Percentiles rank a stretch among this genome's conserved stretches.
These are phyloP conservation scores for Cybosia mesomella DNA, from an alignment of 2,888 invertebrate species.

Conservation along the genomic window DNA sequence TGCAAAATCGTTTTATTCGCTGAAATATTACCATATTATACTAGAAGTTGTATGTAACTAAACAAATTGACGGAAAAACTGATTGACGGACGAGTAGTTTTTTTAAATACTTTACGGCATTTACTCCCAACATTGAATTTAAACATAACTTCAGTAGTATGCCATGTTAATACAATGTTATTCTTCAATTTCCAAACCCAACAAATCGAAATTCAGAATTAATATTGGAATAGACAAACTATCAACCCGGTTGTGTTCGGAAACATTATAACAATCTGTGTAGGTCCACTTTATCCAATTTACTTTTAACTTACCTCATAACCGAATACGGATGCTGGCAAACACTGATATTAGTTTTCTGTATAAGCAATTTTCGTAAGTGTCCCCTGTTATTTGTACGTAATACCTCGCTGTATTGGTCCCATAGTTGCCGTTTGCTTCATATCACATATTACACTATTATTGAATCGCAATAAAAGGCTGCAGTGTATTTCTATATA, in stretches of 20 bases:
- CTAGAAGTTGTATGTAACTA: background rate
- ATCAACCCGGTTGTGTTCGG: slow-evolving; percentile 16
- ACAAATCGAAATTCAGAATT: slow-evolving; percentile 18
- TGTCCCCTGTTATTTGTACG: slow-evolving; percentile 80
- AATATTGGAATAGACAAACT: slow-evolving; percentile 24
- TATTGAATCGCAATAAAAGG: slow-evolving; percentile 77
- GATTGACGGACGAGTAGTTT: no score
- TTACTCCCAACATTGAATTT: background rate
- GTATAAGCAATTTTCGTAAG: slow-evolving; percentile 85
- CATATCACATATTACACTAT: slow-evolving; percentile 70
- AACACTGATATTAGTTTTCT: slow-evolving; percentile 87
- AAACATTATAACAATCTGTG: slow-evolving; percentile 37
- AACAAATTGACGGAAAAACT: no score
- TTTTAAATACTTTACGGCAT: background rate
- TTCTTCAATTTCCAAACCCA: slow-evolving; percentile 22
- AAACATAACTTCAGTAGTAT: slow-evolving; percentile 1
- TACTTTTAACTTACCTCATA: slow-evolving; percentile 53
- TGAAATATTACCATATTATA: background rate
- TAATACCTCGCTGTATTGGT: slow-evolving; percentile 69
- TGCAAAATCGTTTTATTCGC: background rate
- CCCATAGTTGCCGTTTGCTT: slow-evolving; percentile 60
- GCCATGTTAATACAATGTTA: slow-evolving; percentile 14
- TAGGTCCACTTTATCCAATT: slow-evolving; percentile 35
- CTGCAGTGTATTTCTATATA: slow-evolving; percentile 48
- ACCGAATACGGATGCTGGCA: slow-evolving; percentile 74